Percentiles rank a stretch among this genome's conserved stretches.
These are phyloP conservation scores for Mobula birostris DNA, from an alignment of 2,113 vertebrate species.

Conservation along the genomic window DNA sequence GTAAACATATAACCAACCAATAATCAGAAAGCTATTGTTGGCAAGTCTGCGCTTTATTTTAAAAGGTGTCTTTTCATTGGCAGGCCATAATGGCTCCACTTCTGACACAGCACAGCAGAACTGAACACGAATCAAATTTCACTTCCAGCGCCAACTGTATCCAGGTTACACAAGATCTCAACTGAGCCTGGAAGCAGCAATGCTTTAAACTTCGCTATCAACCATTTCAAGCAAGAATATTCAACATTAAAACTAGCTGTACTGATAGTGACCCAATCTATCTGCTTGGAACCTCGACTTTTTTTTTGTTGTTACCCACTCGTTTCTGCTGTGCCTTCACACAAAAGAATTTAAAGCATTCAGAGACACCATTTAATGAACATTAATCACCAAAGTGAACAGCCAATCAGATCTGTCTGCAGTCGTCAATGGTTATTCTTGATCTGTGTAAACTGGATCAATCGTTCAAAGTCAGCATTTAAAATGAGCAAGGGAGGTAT, in stretches of 20 bases:
- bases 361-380: background rate
- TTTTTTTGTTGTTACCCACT: background rate
- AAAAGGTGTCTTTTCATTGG: background rate
- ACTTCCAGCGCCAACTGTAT: constrained; percentile 48
- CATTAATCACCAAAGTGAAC: background rate
- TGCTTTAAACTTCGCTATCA: constrained; percentile 33
- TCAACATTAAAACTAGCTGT: constrained; percentile 16
- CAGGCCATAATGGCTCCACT: constrained; percentile 37
- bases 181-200: constrained; percentile 49
- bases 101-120: background rate
- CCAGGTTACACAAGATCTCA: constrained; percentile 53
- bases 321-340: background rate
- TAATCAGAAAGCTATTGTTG: constrained; percentile 44
- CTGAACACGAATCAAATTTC: constrained; percentile 53
- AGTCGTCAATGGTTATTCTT: background rate
- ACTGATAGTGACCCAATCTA: background rate
- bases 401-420: background rate
- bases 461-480: background rate
- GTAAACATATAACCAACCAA: constrained; percentile 40
- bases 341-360: background rate
- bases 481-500: background rate
- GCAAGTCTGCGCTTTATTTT: constrained; percentile 6
- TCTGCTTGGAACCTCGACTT: background rate
- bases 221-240: background rate
- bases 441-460: background rate